Evolutionary conservation across 1,140 invertebrate species (phyloP).

Genomic region (Camponotus pennsylvanicus): DNA sequence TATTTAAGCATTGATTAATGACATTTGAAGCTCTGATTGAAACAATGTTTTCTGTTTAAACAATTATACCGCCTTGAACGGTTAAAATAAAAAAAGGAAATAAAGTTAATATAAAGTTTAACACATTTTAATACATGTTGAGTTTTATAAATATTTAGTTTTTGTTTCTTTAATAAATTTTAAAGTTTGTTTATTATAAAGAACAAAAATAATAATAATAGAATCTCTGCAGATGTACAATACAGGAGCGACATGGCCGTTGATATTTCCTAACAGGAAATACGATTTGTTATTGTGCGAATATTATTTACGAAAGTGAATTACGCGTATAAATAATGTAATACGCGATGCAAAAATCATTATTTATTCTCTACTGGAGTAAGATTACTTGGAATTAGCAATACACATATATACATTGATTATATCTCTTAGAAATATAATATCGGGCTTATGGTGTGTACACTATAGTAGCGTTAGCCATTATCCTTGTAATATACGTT

Average conservation of each 20-base stretch:
- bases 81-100: background rate
- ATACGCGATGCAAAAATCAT: conserved; percentile 44
- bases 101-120: background rate
- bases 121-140: background rate
- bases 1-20: background rate
- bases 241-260: background rate
- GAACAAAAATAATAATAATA: background rate
- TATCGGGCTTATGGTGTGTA: background rate
- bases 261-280: conserved; percentile 22
- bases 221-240: background rate
- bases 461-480: conserved; percentile 18
- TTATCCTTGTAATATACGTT: conserved; percentile 60
- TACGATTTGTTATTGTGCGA: conserved; percentile 37
- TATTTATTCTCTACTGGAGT: conserved; percentile 41
- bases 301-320: conserved; percentile 32
- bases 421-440: conserved; percentile 39
- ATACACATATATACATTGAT: conserved; percentile 29
- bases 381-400: conserved; percentile 49
- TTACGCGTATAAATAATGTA: conserved; percentile 54
- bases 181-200: conserved; percentile 13
- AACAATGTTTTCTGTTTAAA: background rate
- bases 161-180: background rate
- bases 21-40: background rate
- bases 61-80: background rate
- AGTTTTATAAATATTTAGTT: background rate